A percentile compares a stretch with the other conserved stretches of the same genome.
Evolutionary conservation across 2,888 invertebrate species (phyloP).

Genomic region (Leptopilina syphax): DNA sequence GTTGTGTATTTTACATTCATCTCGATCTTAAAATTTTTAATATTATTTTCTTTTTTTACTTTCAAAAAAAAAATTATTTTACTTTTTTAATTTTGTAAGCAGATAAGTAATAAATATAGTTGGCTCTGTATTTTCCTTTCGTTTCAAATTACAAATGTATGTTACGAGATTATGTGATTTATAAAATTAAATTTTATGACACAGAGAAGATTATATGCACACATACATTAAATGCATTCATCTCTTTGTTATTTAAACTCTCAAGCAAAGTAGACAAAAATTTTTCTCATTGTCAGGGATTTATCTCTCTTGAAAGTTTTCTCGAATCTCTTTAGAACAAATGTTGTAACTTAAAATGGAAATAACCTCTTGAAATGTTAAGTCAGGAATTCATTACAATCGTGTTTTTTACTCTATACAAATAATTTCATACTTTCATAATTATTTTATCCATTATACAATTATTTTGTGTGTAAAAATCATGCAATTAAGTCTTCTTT

Average conservation of each 20-base stretch:
- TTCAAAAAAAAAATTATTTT: no score
- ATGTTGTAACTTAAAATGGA: neutral
- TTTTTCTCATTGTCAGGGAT: neutral
- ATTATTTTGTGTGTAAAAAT: no score
- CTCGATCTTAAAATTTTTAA: no score
- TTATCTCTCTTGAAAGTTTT: neutral
- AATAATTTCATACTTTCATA: no score
- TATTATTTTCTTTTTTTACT: no score
- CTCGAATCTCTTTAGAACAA: neutral
- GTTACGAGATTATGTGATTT: neutral
- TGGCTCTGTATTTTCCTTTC: neutral
- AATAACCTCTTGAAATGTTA: neutral
- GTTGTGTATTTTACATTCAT: no score
- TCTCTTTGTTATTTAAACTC: neutral
- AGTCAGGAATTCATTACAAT: no score
- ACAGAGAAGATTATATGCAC: neutral
- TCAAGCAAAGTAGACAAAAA: neutral
- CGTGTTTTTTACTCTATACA: no score
- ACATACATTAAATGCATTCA: neutral
- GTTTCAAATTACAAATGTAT: neutral
- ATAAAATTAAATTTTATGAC: constrained; percentile 10
- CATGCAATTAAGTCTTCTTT: no score
- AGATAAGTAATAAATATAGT: neutral
- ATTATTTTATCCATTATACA: no score
- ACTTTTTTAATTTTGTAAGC: no score